Conservation (phyloP, 2,888 invertebrate species). For the Sclerodermus sp. region DNA sequence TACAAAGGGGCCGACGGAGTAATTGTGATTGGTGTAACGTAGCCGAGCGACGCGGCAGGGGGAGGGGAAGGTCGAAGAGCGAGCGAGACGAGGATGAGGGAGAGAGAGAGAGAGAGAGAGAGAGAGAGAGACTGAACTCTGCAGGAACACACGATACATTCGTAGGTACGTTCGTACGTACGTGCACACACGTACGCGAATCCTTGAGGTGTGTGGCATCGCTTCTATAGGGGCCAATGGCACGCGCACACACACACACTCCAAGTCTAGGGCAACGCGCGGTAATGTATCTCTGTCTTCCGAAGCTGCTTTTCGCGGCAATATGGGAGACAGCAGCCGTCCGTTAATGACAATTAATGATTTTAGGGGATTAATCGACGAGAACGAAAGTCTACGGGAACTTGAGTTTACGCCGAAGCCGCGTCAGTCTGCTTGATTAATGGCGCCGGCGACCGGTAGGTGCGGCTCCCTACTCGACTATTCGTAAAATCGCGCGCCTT, state of each 20-base stretch:
- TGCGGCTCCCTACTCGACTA: slow-evolving; percentile 1
- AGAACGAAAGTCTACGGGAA: slow-evolving; percentile 20
- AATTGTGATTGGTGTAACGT: slow-evolving; percentile 44
- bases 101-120: background rate
- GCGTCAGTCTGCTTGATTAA: slow-evolving; percentile 17
- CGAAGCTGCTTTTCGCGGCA: slow-evolving; percentile 3
- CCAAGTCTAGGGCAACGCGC: no score
- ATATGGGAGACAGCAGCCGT: slow-evolving; percentile 20
- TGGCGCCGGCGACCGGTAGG: slow-evolving; percentile 7
- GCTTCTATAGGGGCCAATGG: background rate
- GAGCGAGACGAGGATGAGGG: slow-evolving; percentile 6
- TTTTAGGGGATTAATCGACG: slow-evolving; percentile 28
- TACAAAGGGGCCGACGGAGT: slow-evolving; percentile 40
- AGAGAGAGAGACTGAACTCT: slow-evolving; percentile 4
- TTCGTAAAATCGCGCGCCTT: slow-evolving; percentile 7
- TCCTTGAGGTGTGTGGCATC: no score
- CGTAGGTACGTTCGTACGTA: background rate
- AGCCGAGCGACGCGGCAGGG: slow-evolving; percentile 25
- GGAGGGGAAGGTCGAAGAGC: no score
- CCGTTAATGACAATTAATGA: slow-evolving; percentile 34
- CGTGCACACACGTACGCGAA: background rate
- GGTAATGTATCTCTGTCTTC: slow-evolving; percentile 14
- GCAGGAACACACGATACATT: background rate
- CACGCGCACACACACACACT: background rate
- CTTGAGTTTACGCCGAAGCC: slow-evolving; percentile 7